A percentile compares a stretch with the other conserved stretches of the same genome.
Evolutionary conservation across 2,797 vertebrate species (phyloP).

Genomic region (Leptoclinus maculatus): DNA sequence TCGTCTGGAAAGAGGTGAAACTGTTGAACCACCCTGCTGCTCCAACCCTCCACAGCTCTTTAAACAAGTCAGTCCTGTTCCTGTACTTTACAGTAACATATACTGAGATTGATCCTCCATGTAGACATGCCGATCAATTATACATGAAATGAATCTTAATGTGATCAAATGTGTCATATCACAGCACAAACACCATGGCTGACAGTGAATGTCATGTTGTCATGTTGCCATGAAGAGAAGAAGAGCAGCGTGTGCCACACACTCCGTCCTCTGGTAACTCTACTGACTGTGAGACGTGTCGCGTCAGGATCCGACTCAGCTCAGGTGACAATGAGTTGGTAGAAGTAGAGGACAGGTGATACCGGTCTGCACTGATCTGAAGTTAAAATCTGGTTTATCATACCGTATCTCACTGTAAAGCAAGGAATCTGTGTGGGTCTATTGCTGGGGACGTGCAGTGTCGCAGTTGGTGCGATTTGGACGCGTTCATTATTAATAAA

Average conservation of each 20-base stretch:
- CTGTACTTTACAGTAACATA: neutral
- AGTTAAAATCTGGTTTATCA: neutral
- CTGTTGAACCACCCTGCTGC: neutral
- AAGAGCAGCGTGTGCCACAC: too few species aligned
- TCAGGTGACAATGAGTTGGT: neutral
- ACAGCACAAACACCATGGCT: neutral
- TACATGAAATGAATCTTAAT: neutral
- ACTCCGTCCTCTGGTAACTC: too few species aligned
- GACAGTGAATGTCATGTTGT: neutral
- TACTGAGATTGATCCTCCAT: neutral
- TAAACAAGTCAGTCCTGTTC: neutral
- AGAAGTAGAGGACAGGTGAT: neutral
- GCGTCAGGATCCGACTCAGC: neutral
- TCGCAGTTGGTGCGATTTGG: too few species aligned
- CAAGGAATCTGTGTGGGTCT: neutral
- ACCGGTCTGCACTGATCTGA: neutral
- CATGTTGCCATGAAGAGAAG: too few species aligned
- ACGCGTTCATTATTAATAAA: too few species aligned
- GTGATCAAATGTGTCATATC: neutral
- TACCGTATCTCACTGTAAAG: neutral
- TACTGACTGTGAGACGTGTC: too few species aligned
- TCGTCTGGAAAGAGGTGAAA: conserved; percentile 85
- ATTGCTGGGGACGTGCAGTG: too few species aligned
- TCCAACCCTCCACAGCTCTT: neutral
- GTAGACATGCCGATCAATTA: too few species aligned